Conservation (phyloP, 2,888 invertebrate species). For the Chloroclystis v-ata region DNA sequence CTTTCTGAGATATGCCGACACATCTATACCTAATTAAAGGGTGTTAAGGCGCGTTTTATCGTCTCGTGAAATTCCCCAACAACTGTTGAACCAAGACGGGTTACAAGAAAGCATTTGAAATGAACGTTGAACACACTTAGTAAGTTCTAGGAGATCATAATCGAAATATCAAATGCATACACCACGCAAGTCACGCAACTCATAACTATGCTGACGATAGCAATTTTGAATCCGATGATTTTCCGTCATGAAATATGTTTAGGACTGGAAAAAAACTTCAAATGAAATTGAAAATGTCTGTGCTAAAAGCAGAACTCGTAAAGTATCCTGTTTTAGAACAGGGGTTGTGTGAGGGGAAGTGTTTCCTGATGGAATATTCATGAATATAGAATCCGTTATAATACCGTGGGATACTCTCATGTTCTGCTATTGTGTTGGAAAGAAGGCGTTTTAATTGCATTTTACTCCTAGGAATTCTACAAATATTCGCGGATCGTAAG, state of each 20-base stretch:
- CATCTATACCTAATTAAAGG: not conserved
- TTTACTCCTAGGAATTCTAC: conserved; percentile 2
- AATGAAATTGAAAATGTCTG: conserved; percentile 19
- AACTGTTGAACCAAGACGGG: not conserved
- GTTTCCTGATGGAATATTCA: conserved; percentile 28
- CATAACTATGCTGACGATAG: too few species aligned
- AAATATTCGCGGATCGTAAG: conserved; percentile 10
- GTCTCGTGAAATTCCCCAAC: not conserved
- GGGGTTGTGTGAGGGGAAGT: conserved; percentile 25
- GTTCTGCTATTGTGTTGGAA: conserved; percentile 12
- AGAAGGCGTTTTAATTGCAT: conserved; percentile 15
- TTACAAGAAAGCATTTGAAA: not conserved
- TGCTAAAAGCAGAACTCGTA: conserved; percentile 28
- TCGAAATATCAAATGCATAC: too few species aligned
- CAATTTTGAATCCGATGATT: not conserved
- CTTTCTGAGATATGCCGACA: not conserved
- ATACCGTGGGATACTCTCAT: conserved; percentile 20
- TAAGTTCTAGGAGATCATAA: too few species aligned
- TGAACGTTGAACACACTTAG: not conserved
- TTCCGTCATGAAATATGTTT: not conserved
- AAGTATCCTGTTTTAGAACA: conserved; percentile 28
- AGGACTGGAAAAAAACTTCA: conserved; percentile 13
- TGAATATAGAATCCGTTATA: conserved; percentile 22
- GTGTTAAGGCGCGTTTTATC: not conserved
- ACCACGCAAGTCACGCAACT: too few species aligned